Evolutionary conservation across 2,888 invertebrate genomes (phyloP).

Genomic region (Agonopterix subpropinquella): DNA sequence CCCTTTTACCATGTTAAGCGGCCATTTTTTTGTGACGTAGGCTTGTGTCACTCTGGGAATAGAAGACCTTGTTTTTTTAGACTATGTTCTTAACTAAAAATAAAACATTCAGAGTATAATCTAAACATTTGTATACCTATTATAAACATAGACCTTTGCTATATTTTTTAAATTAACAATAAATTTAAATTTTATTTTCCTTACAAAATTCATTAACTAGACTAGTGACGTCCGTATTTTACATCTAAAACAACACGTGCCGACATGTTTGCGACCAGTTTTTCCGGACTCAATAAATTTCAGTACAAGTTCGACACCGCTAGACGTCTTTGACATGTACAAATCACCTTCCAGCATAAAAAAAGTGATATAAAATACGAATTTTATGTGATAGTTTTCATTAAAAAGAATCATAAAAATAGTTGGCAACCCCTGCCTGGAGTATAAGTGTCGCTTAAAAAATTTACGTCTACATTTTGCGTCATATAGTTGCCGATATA

Average conservation of each 20-base stretch:
- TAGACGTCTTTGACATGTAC: slow-evolving; percentile 4
- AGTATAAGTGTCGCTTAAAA: slow-evolving; percentile 9
- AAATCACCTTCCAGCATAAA: slow-evolving; percentile 5
- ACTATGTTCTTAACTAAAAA: too few relatives aligned
- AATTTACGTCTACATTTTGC: slow-evolving; percentile 5
- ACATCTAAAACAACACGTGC: background rate
- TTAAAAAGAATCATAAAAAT: slow-evolving; percentile 46
- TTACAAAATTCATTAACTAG: slow-evolving; percentile 11
- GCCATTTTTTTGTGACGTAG: too few relatives aligned
- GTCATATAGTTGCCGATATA: slow-evolving; percentile 13
- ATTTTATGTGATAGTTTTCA: slow-evolving; percentile 39
- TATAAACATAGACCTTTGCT: too few relatives aligned
- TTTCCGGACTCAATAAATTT: slow-evolving; percentile 5
- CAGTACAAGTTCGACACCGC: slow-evolving; percentile 2
- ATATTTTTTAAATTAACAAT: too few relatives aligned
- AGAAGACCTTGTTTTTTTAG: too few relatives aligned
- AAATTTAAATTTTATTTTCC: background rate
- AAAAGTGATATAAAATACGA: slow-evolving; percentile 21
- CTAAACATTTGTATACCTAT: too few relatives aligned
- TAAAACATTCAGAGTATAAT: too few relatives aligned
- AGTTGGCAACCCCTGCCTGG: slow-evolving; percentile 38
- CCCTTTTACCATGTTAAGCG: too few relatives aligned
- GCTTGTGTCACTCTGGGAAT: too few relatives aligned
- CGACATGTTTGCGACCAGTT: background rate
- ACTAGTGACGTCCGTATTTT: slow-evolving; percentile 1